phyloP scores from a whole-genome alignment of 2,113 vertebrate genomes.

The Tonatia bakeri region DNA sequence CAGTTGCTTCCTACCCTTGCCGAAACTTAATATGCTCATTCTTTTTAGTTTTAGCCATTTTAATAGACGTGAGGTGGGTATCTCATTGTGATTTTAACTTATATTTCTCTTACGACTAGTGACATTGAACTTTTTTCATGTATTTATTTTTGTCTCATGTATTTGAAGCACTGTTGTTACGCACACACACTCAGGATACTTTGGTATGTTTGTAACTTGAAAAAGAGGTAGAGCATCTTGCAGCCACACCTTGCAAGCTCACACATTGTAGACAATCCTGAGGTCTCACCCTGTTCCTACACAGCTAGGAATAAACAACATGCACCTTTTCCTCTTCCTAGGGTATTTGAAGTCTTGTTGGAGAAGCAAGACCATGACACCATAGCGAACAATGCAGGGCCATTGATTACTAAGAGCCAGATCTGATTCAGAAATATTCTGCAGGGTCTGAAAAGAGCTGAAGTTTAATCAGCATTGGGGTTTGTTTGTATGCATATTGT shows the following conservation, averaged over 20 bases:
- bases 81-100: background rate
- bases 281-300: background rate
- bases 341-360: slow-evolving; percentile 9
- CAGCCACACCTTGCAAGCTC: background rate
- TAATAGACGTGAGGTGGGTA: background rate
- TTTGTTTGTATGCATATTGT: background rate
- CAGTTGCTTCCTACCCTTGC: background rate
- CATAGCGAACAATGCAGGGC: background rate
- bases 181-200: background rate
- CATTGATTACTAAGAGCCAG: background rate
- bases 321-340: background rate
- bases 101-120: background rate
- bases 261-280: background rate
- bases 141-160: background rate
- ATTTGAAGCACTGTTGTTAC: background rate
- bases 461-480: background rate
- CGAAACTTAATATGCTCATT: background rate
- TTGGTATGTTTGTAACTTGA: background rate
- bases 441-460: background rate
- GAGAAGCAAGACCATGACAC: slow-evolving; percentile 29
- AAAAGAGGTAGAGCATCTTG: background rate
- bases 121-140: background rate
- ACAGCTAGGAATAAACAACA: background rate
- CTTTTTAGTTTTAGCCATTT: background rate
- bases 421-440: background rate